Conservation (phyloP, 2,797 vertebrate species). For the Cephalopachus bancanus region DNA sequence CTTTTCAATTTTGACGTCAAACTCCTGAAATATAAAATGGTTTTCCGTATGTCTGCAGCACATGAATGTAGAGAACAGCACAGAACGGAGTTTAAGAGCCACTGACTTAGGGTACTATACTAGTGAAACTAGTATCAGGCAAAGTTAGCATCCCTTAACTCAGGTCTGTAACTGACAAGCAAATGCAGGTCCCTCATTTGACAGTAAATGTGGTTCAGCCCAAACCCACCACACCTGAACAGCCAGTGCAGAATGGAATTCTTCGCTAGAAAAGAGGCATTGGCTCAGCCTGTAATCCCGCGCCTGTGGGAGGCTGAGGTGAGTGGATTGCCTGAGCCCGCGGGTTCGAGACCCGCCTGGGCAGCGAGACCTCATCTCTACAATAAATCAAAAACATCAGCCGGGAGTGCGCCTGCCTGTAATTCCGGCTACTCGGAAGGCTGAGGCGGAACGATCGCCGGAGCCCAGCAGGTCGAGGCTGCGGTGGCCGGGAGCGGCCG, state of each 20-base stretch:
- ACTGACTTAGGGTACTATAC: background rate
- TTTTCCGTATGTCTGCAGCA: background rate
- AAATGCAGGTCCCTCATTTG: background rate
- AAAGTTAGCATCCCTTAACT: background rate
- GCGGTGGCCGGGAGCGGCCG: too few species aligned
- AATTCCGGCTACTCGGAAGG: too few species aligned
- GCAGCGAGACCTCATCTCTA: too few species aligned
- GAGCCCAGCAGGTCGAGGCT: too few species aligned
- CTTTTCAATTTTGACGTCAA: conserved; percentile 4
- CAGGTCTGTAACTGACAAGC: background rate
- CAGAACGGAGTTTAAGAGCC: background rate
- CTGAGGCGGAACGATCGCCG: too few species aligned
- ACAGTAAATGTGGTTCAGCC: background rate
- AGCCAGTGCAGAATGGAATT: background rate
- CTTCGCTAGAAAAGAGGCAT: background rate
- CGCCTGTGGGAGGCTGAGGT: too few species aligned
- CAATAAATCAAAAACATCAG: too few species aligned
- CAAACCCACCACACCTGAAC: background rate
- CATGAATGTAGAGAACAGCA: background rate
- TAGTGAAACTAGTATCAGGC: background rate
- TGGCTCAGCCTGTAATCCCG: too few species aligned
- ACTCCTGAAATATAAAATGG: background rate
- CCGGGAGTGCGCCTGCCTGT: too few species aligned
- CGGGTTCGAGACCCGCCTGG: too few species aligned
- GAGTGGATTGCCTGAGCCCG: too few species aligned